Conservation (phyloP, 2,797 vertebrate species). For the Sardinella longiceps region DNA sequence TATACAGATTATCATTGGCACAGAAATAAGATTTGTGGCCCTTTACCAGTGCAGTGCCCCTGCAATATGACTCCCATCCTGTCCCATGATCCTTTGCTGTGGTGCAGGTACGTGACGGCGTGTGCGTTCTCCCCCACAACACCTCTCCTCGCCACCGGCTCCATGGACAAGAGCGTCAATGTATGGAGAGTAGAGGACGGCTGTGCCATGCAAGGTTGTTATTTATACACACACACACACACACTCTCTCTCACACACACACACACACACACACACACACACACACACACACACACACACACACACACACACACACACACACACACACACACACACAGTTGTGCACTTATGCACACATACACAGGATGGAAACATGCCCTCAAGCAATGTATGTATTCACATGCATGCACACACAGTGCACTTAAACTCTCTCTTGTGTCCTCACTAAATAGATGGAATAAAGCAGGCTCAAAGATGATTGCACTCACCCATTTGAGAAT, state of each 20-base stretch:
- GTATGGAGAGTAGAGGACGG: conserved; percentile 86
- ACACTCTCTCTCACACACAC: background rate
- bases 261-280: background rate
- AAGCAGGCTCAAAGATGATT: no score
- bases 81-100: conserved; percentile 30
- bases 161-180: conserved; percentile 95
- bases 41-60: background rate
- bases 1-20: background rate
- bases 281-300: conserved; percentile 4
- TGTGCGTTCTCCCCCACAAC: conserved; percentile 85
- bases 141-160: conserved; percentile 89
- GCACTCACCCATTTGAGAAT: background rate
- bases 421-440: no score
- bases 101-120: conserved; percentile 89
- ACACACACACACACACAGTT: background rate
- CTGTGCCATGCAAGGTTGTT: conserved; percentile 59
- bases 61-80: background rate
- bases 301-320: background rate
- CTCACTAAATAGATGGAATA: no score
- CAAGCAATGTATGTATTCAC: background rate
- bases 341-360: background rate
- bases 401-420: background rate
- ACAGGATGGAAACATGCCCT: background rate
- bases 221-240: background rate
- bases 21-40: background rate